phyloP scores from a whole-genome alignment of 2,888 invertebrate genomes.

The Saturnia pavonia region DNA sequence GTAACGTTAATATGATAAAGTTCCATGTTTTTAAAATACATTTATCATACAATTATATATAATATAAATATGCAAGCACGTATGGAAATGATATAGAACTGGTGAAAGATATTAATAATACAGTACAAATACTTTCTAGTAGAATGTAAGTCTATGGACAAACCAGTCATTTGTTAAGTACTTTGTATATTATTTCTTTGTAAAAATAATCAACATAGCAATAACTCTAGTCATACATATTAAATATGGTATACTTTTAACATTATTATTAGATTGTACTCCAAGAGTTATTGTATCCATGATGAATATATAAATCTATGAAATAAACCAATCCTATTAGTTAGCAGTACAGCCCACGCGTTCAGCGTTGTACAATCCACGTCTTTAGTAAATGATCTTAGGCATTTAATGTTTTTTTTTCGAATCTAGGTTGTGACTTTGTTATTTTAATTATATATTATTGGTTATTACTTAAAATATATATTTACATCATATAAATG shows the following conservation, averaged over 20 bases:
- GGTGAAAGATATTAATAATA: neutral
- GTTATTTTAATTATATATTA: neutral
- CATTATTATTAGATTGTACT: neutral
- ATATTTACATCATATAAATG: neutral
- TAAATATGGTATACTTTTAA: neutral
- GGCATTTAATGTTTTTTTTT: neutral
- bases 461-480: neutral
- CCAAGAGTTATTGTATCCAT: neutral
- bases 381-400: neutral
- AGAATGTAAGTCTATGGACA: neutral
- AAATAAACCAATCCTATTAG: neutral
- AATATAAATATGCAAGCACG: neutral
- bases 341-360: neutral
- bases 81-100: neutral
- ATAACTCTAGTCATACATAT: neutral
- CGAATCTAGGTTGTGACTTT: constrained; percentile 1
- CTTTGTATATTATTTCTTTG: neutral
- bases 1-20: neutral
- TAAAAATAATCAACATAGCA: neutral
- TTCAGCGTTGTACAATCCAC: neutral
- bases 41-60: neutral
- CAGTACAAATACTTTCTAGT: constrained; percentile 8
- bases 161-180: neutral
- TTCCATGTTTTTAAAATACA: neutral
- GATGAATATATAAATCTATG: neutral